Conservation (phyloP, 2,888 invertebrate genomes). For the Euphydryas editha region DNA sequence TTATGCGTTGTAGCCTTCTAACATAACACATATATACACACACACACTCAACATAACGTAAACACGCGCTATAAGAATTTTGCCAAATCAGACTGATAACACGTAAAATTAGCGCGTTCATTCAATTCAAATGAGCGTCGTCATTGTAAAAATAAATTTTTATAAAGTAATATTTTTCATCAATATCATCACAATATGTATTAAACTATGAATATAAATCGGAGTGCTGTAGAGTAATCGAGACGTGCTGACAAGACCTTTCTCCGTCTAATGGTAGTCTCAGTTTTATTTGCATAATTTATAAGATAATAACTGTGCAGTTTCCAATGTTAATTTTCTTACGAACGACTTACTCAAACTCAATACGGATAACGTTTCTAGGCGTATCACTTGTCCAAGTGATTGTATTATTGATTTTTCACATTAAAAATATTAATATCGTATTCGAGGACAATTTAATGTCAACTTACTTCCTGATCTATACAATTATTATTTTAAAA, state of each 20-base stretch:
- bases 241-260: slow-evolving; percentile 28
- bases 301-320: slow-evolving; percentile 29
- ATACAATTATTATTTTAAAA: no score
- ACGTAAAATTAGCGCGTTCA: no score
- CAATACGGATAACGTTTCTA: slow-evolving; percentile 12
- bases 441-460: slow-evolving; percentile 8
- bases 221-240: slow-evolving; percentile 11
- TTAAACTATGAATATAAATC: slow-evolving; percentile 4
- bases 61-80: no score
- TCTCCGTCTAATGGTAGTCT: slow-evolving; percentile 22
- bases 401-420: slow-evolving; percentile 18
- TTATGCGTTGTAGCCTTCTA: no score
- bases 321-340: slow-evolving; percentile 15
- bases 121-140: no score
- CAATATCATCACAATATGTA: not conserved
- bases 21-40: no score
- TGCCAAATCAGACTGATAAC: no score
- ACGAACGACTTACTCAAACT: slow-evolving; percentile 11
- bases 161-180: not conserved
- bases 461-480: not conserved
- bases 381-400: slow-evolving; percentile 16
- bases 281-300: slow-evolving; percentile 32
- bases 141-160: not conserved
- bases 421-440: not conserved
- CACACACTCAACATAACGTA: no score